Conservation (phyloP, 2,888 invertebrate genomes). For the Trachelus tabidus region DNA sequence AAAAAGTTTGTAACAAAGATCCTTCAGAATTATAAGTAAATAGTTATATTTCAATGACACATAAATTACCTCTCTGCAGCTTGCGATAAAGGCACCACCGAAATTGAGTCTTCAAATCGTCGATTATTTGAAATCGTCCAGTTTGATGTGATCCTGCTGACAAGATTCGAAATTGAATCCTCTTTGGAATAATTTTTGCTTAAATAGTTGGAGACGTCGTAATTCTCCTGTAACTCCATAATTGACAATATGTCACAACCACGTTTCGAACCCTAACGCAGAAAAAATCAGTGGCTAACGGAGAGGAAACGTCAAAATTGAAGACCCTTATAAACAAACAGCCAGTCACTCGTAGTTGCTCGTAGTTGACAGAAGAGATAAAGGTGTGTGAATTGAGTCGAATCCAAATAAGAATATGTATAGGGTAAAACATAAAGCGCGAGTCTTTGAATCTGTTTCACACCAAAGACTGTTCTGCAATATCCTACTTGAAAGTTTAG, state of each 20-base stretch:
- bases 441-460: background rate
- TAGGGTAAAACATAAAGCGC: background rate
- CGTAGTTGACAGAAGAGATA: background rate
- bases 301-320: background rate
- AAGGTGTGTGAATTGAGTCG: background rate
- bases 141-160: slow-evolving; percentile 37
- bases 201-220: background rate
- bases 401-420: background rate
- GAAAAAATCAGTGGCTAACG: background rate
- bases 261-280: background rate
- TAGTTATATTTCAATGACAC: background rate
- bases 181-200: background rate
- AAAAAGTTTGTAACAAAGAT: slow-evolving; percentile 13
- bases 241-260: background rate
- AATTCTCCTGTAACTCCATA: background rate
- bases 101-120: slow-evolving; percentile 44
- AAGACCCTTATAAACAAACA: background rate
- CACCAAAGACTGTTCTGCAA: background rate
- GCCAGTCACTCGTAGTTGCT: background rate
- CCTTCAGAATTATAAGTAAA: background rate
- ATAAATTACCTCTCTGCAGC: slow-evolving; percentile 40
- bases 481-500: background rate
- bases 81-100: slow-evolving; percentile 30
- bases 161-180: background rate
- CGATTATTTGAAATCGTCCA: slow-evolving; percentile 49